Base-by-base conservation (phyloP, 2,797 vertebrate species). In the Alcedo atthis region DNA sequence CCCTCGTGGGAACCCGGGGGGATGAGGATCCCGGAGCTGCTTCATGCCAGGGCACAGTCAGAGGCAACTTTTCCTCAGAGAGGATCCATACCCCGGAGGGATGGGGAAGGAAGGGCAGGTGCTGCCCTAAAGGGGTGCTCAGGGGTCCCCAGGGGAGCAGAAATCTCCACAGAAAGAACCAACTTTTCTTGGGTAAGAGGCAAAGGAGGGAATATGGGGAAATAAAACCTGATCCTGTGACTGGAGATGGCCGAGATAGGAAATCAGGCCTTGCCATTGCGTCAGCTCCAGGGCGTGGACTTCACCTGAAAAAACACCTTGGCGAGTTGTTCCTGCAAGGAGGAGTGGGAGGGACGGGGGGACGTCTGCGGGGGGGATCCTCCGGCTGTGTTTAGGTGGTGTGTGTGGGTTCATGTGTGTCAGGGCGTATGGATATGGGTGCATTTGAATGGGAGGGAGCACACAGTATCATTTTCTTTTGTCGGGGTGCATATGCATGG, bases 271-370 rank as follows among this genome's bases (percentile, higher is more conserved):
- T 63, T 25, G 55, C 62, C 75, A 1, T 96, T 96, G 96, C 90
- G 88, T 96, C 95, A 96, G 95, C 95, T 91, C 87, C 87, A 95
- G 94, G 96, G 96, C 63, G 95, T 92, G 94, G 91, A 91, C 94
- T 92, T 95, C 95, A 96, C 96, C 95, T 96, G 93, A 92, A 95
- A 94, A 88, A 94, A 93, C 95, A 95, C 89, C 82, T 93, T 77
- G 94, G 90, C 93, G 32, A 89, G 85, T 93, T 53, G 61, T 78
- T 94, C 70, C 76, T 91, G 91, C 85, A 81, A 46, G 91, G 82
- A 95, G 90, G 81, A 92, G 90, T 89, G 90, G 92, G 86, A 95
- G 92, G 92, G 80, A 63, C 71, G 69, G 85, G 70, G 89, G 87
- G 85, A 89, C 90, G 82, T 78, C 81, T 91, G 87, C 3, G 2